Evolutionary conservation across 2,113 vertebrate species (phyloP), one percentile per base, ranked within the genome.

Genomic region (Tupaia tana): DNA sequence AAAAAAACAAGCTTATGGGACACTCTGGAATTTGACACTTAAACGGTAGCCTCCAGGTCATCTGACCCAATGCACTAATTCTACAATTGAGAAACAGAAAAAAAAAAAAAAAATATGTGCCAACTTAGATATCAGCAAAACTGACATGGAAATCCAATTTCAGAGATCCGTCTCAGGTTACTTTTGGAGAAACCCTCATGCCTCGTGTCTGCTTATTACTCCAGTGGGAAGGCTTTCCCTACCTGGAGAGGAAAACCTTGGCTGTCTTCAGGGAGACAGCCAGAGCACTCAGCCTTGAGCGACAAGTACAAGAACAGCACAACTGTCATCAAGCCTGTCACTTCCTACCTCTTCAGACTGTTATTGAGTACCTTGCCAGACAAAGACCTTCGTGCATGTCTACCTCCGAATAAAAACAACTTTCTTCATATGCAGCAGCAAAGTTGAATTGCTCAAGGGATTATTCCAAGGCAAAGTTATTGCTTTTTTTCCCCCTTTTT

Each of bases 301-400:
- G 1, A 63, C 31, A 1, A 9, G 1, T 61, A 24, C 27, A 74
- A 80, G 9, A 87, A 22, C 8, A 52, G 1, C 3, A 0, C 8
- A 8, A 12, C 54, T 89, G 6, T 3, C 7, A 9, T 1, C 3
- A 5, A 29, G 20, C 70, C 8, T 80, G 29, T 4, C 27, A 22
- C 7, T 14, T 67, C 66, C 52, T 7, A 20, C 31, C 31, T 34
- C 64, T 66, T 80, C 18, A 86, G 25, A 80, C 18, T 18, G 2
- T 43, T 75, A 90, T 14, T 25, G 20, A n/a, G 18, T 15, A 3
- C 13, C 52, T 67, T 88, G 64, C 63, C 34, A 56, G 31, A 63
- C 18, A 11, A 82, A 93, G 25, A 2, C 9, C 31, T 52, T 8
- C 0, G 0, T 79, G 10, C 56, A 31, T 3, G 3, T 56, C 14